phyloP scores from a whole-genome alignment of 2,888 invertebrate species.

The Drosophila anomalata region DNA sequence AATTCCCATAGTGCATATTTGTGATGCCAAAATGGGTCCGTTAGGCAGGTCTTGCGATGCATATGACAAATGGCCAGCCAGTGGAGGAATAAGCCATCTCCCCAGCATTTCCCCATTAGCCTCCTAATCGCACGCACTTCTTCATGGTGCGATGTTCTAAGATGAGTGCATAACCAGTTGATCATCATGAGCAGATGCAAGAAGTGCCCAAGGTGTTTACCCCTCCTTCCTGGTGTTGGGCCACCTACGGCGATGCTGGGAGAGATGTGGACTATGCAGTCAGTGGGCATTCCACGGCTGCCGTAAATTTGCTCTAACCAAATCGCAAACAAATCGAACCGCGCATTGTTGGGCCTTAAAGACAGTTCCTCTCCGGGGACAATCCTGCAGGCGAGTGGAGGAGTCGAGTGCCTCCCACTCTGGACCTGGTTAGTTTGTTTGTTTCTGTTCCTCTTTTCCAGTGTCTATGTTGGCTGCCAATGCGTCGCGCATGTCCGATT shows the following conservation, averaged over 20 bases:
- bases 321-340: constrained; percentile 74
- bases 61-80: constrained; percentile 56
- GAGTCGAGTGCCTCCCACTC: constrained; percentile 57
- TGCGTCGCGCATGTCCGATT: constrained; percentile 76
- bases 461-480: constrained; percentile 59
- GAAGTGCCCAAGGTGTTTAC: constrained; percentile 20
- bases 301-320: constrained; percentile 68
- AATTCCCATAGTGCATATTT: constrained; percentile 63
- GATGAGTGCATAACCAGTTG: constrained; percentile 7
- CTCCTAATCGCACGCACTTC: constrained; percentile 52
- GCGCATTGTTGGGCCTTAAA: constrained; percentile 56
- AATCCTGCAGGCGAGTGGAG: constrained; percentile 51
- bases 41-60: constrained; percentile 40
- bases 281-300: constrained; percentile 47
- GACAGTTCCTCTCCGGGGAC: constrained; percentile 11
- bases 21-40: constrained; percentile 33
- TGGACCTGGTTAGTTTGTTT: constrained; percentile 22
- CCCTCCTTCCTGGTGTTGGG: constrained; percentile 31
- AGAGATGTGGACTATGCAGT: constrained; percentile 14
- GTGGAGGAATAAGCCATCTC: constrained; percentile 15
- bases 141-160: background rate
- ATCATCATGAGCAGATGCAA: constrained; percentile 20
- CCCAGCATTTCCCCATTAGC: constrained; percentile 20
- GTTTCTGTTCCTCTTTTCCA: constrained; percentile 14
- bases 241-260: constrained; percentile 54